phyloP scores from a whole-genome alignment of 1,140 invertebrate genomes.

The Drosophila oshimai region DNA sequence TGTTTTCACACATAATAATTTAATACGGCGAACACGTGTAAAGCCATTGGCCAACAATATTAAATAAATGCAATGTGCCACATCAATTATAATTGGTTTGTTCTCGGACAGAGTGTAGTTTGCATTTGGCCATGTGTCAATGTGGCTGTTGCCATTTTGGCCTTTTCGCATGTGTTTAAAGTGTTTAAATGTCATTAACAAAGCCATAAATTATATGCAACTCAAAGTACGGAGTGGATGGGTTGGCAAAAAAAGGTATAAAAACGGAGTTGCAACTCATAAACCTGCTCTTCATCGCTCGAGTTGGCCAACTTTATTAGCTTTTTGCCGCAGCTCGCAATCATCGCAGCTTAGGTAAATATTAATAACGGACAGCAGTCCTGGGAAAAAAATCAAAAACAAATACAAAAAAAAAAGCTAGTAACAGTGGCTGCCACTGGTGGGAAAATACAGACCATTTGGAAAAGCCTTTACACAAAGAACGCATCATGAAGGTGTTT shows the following conservation, averaged over 20 bases:
- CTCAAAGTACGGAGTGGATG: slow-evolving; percentile 38
- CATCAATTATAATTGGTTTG: slow-evolving; percentile 69
- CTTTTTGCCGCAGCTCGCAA: slow-evolving; percentile 41
- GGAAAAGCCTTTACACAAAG: no score
- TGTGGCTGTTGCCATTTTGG: slow-evolving; percentile 58
- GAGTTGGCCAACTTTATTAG: slow-evolving; percentile 64
- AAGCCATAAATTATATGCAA: slow-evolving; percentile 72
- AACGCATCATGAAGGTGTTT: no score
- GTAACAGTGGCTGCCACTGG: neutral
- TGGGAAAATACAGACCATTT: neutral
- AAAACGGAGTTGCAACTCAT: slow-evolving; percentile 4
- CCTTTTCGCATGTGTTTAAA: slow-evolving; percentile 63
- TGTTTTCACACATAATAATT: slow-evolving; percentile 82
- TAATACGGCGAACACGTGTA: slow-evolving; percentile 75
- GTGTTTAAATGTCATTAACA: slow-evolving; percentile 79
- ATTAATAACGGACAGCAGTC: slow-evolving; percentile 59
- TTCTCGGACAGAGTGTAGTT: slow-evolving; percentile 30
- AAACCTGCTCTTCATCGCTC: slow-evolving; percentile 7
- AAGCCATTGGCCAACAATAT: slow-evolving; percentile 55
- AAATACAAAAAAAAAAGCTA: neutral
- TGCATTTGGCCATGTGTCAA: slow-evolving; percentile 54
- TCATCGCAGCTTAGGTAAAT: slow-evolving; percentile 68
- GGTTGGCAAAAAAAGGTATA: neutral
- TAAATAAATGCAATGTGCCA: slow-evolving; percentile 57
- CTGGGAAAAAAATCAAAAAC: slow-evolving; percentile 7